Evolutionary conservation across 2,113 vertebrate species (phyloP).

Genomic region (Neodontobutis hainanensis): DNA sequence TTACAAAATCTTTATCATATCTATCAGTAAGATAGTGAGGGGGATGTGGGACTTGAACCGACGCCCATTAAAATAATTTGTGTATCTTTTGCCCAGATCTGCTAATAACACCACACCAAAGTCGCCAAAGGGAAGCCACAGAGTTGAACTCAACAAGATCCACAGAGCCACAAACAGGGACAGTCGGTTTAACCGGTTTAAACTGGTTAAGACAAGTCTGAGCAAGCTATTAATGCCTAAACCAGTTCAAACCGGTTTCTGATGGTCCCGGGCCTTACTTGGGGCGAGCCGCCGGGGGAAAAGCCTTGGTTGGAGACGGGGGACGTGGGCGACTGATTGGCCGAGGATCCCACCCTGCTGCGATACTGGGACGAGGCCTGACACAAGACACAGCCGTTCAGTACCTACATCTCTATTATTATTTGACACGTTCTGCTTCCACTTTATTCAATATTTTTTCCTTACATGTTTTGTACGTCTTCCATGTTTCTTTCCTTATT

Average conservation of each 20-base stretch:
- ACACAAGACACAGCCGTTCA: constrained; percentile 71
- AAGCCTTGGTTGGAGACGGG: constrained; percentile 98
- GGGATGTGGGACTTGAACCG: too few relatives aligned
- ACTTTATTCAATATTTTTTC: too few relatives aligned
- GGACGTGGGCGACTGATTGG: constrained; percentile 98
- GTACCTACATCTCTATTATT: not conserved
- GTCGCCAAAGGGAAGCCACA: constrained; percentile 42
- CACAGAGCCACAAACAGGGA: constrained; percentile 52
- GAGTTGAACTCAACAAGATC: constrained; percentile 38
- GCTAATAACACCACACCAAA: constrained; percentile 50
- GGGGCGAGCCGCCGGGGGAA: constrained; percentile 95
- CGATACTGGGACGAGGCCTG: constrained; percentile 92
- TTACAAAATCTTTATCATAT: too few relatives aligned
- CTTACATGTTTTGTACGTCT: too few relatives aligned
- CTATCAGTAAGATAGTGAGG: too few relatives aligned
- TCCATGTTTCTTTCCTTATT: not conserved
- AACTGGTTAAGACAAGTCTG: constrained; percentile 35
- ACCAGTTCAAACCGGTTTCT: constrained; percentile 53
- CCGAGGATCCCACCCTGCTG: constrained; percentile 90
- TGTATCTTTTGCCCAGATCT: constrained; percentile 67
- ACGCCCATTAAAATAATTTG: not conserved
- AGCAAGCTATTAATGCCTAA: constrained; percentile 26
- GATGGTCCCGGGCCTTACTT: constrained; percentile 84
- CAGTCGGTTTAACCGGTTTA: constrained; percentile 14
- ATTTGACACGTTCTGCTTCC: not conserved